Conservation (phyloP, 2,888 invertebrate species). For the Drosophila tripunctata region DNA sequence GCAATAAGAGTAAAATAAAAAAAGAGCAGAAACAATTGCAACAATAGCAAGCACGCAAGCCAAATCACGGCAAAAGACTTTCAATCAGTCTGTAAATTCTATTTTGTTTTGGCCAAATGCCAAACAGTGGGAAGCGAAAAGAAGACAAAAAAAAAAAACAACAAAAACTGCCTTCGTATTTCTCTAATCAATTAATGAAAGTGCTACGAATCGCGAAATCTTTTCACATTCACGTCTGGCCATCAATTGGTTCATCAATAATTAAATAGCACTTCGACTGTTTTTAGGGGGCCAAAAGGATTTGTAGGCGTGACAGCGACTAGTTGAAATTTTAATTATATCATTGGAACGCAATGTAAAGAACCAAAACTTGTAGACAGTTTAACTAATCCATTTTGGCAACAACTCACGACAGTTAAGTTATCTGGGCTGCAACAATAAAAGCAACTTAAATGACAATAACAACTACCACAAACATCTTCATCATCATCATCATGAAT, state of each 20-base stretch:
- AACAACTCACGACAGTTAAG: constrained; percentile 47
- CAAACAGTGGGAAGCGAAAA: constrained; percentile 27
- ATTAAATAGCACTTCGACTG: constrained; percentile 35
- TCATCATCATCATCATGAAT: constrained; percentile 24
- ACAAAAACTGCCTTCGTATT: constrained; percentile 39
- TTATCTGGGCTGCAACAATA: constrained; percentile 42
- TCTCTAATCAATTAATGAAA: constrained; percentile 67
- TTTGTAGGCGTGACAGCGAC: constrained; percentile 28
- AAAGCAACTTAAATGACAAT: constrained; percentile 25
- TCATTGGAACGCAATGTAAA: constrained; percentile 2
- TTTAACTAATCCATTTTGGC: constrained; percentile 54
- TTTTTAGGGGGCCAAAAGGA: constrained; percentile 20
- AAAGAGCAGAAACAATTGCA: constrained; percentile 21
- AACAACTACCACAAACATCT: constrained; percentile 21
- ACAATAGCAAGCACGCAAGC: constrained; percentile 38
- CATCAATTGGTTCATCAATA: constrained; percentile 52
- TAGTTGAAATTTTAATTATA: constrained; percentile 59
- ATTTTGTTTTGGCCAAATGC: constrained; percentile 43
- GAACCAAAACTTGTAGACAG: constrained; percentile 1
- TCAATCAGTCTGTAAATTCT: constrained; percentile 62
- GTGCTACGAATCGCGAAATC: constrained; percentile 35
- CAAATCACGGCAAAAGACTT: constrained; percentile 45
- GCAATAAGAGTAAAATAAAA: constrained; percentile 26
- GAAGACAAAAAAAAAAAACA: background rate
- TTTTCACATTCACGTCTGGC: constrained; percentile 13